Conservation (phyloP, 1,140 invertebrate genomes). For the Drosophila triauraria region DNA sequence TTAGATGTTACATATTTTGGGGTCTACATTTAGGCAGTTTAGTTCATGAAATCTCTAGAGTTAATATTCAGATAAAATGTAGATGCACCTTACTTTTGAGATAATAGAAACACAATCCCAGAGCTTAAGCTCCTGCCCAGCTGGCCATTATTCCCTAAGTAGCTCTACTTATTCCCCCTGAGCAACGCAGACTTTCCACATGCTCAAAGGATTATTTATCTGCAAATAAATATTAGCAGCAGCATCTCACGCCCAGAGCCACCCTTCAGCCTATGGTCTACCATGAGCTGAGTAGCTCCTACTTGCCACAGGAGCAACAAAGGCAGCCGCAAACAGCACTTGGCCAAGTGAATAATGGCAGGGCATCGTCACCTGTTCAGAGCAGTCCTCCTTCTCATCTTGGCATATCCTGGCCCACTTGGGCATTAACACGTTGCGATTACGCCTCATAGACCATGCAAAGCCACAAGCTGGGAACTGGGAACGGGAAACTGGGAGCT, state of each 20-base stretch:
- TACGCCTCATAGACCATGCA: constrained; percentile 63
- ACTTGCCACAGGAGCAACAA: constrained; percentile 37
- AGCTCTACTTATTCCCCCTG: not conserved
- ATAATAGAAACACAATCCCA: not conserved
- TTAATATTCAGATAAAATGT: too few species aligned
- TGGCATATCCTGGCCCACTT: not conserved
- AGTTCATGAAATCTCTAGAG: too few species aligned
- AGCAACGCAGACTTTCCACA: not conserved
- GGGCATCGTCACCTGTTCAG: constrained; percentile 58
- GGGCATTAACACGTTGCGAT: constrained; percentile 78
- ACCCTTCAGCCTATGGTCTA: not conserved
- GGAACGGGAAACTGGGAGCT: not conserved
- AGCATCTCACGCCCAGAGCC: constrained; percentile 6
- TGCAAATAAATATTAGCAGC: constrained; percentile 34
- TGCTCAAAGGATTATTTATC: constrained; percentile 23
- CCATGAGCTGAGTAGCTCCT: constrained; percentile 47
- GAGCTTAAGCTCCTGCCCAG: not conserved
- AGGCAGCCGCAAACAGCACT: constrained; percentile 52
- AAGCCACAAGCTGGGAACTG: constrained; percentile 32
- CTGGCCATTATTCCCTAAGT: not conserved
- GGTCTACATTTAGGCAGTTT: too few species aligned
- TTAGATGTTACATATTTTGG: too few species aligned
- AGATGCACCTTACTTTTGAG: not conserved
- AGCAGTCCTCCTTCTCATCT: not conserved
- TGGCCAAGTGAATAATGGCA: constrained; percentile 79